Evolutionary conservation across 2,888 invertebrate genomes (phyloP).

Genomic region (Macropis europaea): DNA sequence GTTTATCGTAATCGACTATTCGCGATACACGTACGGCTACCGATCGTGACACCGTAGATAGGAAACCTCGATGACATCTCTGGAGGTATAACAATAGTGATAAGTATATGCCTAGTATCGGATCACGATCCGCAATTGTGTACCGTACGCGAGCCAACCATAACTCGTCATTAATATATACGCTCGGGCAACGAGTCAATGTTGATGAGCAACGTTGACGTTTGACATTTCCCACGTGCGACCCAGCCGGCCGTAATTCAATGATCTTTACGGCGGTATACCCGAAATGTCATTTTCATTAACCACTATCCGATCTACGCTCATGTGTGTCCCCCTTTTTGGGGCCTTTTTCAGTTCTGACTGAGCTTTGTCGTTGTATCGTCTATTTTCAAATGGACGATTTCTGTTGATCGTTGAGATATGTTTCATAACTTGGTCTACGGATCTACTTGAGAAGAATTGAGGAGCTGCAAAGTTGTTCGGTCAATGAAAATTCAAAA

Average conservation of each 20-base stretch:
- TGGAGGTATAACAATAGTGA: slow-evolving; percentile 55
- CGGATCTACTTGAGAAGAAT: too few relatives aligned
- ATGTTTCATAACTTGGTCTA: too few relatives aligned
- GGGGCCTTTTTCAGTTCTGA: neutral
- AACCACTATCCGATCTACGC: slow-evolving; percentile 5
- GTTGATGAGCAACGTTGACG: slow-evolving; percentile 52
- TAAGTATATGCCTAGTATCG: slow-evolving; percentile 56
- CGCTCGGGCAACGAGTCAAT: slow-evolving; percentile 8
- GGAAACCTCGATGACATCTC: slow-evolving; percentile 58
- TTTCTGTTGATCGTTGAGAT: too few relatives aligned
- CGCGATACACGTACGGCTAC: slow-evolving; percentile 57
- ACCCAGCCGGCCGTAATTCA: slow-evolving; percentile 11
- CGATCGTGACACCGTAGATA: slow-evolving; percentile 57
- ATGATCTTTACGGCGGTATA: slow-evolving; percentile 38
- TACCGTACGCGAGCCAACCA: neutral
- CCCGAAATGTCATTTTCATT: slow-evolving; percentile 47
- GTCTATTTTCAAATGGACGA: neutral
- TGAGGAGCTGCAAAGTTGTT: too few relatives aligned
- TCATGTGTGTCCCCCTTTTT: neutral
- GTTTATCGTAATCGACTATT: slow-evolving; percentile 60
- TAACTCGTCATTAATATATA: slow-evolving; percentile 45
- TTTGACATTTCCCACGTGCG: slow-evolving; percentile 51
- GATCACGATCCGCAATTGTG: slow-evolving; percentile 59
- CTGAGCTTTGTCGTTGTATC: neutral
- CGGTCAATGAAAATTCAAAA: too few relatives aligned